Conservation (phyloP, 2,888 invertebrate species). For the Synergus laeviventris region DNA sequence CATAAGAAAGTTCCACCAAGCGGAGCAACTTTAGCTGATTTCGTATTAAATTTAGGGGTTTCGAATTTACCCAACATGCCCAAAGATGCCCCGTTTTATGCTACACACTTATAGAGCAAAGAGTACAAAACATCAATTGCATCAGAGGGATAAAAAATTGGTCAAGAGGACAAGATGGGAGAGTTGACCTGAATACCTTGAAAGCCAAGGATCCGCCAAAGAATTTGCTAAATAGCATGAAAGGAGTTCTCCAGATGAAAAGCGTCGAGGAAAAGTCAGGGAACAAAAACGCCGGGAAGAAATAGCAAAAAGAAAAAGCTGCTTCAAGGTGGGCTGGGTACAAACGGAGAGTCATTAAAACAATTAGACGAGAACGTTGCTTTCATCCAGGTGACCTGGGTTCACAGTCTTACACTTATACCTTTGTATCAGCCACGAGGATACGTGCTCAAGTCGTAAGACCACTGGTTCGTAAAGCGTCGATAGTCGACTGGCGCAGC, state of each 20-base stretch:
- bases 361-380: slow-evolving; percentile 62
- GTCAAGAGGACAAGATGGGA: background rate
- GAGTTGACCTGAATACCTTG: slow-evolving; percentile 8
- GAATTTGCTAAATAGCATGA: slow-evolving; percentile 6
- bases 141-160: background rate
- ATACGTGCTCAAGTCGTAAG: slow-evolving; percentile 51
- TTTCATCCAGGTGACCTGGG: slow-evolving; percentile 1
- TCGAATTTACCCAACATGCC: background rate
- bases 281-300: slow-evolving; percentile 13
- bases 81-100: too few relatives aligned
- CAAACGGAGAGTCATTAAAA: slow-evolving; percentile 65
- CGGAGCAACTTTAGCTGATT: too few relatives aligned
- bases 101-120: too few relatives aligned
- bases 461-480: slow-evolving; percentile 30
- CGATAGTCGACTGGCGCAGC: slow-evolving; percentile 45
- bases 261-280: slow-evolving; percentile 39
- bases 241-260: slow-evolving; percentile 12
- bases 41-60: background rate
- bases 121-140: background rate
- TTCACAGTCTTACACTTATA: slow-evolving; percentile 13
- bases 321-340: slow-evolving; percentile 38
- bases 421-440: slow-evolving; percentile 40
- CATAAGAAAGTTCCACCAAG: background rate
- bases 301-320: slow-evolving; percentile 41
- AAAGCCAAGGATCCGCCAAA: slow-evolving; percentile 7